A percentile compares a stretch with the other conserved stretches of the same genome.
Conservation (phyloP, 2,888 invertebrate genomes). For the Chirona hameri region DNA sequence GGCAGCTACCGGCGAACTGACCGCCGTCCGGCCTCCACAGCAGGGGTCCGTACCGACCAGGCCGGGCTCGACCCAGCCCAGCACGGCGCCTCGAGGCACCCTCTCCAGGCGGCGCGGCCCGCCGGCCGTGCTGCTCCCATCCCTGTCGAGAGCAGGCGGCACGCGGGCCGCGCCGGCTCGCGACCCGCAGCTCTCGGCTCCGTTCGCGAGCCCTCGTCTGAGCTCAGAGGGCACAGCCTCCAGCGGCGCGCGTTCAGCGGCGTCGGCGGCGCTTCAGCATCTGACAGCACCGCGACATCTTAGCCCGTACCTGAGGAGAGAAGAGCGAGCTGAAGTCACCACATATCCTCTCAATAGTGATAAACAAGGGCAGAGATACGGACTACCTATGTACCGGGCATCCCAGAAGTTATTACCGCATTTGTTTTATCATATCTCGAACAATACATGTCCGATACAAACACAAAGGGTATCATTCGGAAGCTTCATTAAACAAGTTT, state of each 20-base stretch:
- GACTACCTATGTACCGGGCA: too few relatives aligned
- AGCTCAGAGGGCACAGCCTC: neutral
- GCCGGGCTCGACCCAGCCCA: too few relatives aligned
- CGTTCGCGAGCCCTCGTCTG: neutral
- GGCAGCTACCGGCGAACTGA: too few relatives aligned
- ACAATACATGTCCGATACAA: too few relatives aligned
- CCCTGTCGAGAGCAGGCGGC: neutral
- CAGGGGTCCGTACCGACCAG: neutral
- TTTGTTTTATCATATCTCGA: too few relatives aligned
- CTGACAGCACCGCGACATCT: slow-evolving; percentile 22
- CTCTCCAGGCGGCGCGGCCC: neutral
- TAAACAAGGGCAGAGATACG: too few relatives aligned
- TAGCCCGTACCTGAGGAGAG: slow-evolving; percentile 29
- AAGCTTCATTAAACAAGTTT: too few relatives aligned
- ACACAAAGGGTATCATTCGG: too few relatives aligned
- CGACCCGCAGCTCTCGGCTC: neutral
- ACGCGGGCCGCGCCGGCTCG: neutral
- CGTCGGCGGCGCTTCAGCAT: slow-evolving; percentile 5
- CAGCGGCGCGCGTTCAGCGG: neutral
- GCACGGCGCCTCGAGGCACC: too few relatives aligned
- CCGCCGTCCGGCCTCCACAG: neutral
- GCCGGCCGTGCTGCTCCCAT: neutral
- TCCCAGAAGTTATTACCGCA: too few relatives aligned
- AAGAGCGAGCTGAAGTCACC: too few relatives aligned
- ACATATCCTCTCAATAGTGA: too few relatives aligned